Evolutionary conservation across 2,113 vertebrate species (phyloP).

Genomic region (Syngnathus typhle): DNA sequence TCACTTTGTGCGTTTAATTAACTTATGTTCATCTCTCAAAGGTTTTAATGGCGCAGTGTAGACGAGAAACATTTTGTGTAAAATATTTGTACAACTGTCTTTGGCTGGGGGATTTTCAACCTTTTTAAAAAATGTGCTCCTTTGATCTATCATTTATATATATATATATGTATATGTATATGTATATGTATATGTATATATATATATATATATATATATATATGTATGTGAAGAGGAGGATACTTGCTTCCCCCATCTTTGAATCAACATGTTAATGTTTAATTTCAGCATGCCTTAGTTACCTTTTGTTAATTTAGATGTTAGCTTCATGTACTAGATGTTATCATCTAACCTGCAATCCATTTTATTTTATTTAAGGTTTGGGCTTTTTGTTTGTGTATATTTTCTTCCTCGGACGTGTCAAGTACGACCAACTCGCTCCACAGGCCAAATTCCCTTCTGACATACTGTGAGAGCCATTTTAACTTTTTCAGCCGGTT

Average conservation of each 20-base stretch:
- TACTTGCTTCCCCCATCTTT: conserved; percentile 25
- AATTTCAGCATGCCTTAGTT: conserved; percentile 66
- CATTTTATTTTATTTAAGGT: conserved; percentile 12
- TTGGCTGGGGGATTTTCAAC: conserved; percentile 72
- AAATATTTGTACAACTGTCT: conserved; percentile 87
- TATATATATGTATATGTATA: background rate
- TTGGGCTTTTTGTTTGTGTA: conserved; percentile 5
- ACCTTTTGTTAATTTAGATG: conserved; percentile 52
- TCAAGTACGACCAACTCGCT: conserved; percentile 54
- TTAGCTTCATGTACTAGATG: conserved; percentile 38
- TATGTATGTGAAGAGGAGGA: conserved; percentile 63
- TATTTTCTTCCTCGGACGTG: conserved; percentile 43
- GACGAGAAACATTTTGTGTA: conserved; percentile 70
- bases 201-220: background rate
- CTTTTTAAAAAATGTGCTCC: conserved; percentile 60
- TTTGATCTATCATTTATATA: conserved; percentile 73
- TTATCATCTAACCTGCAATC: conserved; percentile 34
- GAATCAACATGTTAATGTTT: conserved; percentile 37
- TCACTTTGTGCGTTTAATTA: conserved; percentile 73
- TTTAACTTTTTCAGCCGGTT: conserved; percentile 26
- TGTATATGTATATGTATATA: conserved; percentile 18
- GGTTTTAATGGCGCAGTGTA: conserved; percentile 75
- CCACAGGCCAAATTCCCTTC: conserved; percentile 54
- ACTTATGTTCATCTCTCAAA: conserved; percentile 78
- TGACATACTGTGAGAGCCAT: conserved; percentile 58